These are phyloP conservation scores for Teleopsis dalmanni DNA, from an alignment of 1,140 invertebrate genomes.

Conservation along the genomic window DNA sequence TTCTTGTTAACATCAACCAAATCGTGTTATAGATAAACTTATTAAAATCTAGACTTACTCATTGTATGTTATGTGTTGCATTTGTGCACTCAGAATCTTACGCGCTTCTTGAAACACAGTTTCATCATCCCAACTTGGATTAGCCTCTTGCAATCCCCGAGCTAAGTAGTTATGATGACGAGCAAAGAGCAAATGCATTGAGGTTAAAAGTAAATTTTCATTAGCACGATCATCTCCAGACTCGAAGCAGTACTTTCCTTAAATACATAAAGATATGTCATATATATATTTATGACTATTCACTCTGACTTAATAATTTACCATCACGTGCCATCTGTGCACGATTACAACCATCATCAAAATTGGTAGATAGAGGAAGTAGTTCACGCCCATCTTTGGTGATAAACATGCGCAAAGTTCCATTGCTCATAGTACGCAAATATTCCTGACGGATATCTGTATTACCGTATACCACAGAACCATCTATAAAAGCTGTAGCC, in stretches of 20 bases:
- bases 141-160: conserved; percentile 52
- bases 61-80: conserved; percentile 83
- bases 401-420: conserved; percentile 56
- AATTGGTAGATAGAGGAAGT: conserved; percentile 62
- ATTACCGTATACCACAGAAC: conserved; percentile 75
- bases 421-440: conserved; percentile 52
- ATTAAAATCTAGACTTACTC: no score
- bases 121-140: conserved; percentile 80
- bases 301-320: no score
- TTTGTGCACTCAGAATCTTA: conserved; percentile 70
- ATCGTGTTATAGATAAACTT: no score
- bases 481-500: conserved; percentile 85
- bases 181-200: conserved; percentile 72
- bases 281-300: no score
- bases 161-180: conserved; percentile 80
- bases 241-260: conserved; percentile 72
- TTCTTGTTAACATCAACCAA: no score
- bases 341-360: conserved; percentile 67
- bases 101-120: conserved; percentile 69
- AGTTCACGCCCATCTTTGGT: conserved; percentile 57
- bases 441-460: conserved; percentile 44
- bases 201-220: conserved; percentile 74
- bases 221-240: conserved; percentile 71
- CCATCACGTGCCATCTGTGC: conserved; percentile 56
- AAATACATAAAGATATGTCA: no score